These are phyloP conservation scores for Apostichopus californicus DNA, from an alignment of 35 echinoderm and acorn worm genomes.

Conservation along the genomic window DNA sequence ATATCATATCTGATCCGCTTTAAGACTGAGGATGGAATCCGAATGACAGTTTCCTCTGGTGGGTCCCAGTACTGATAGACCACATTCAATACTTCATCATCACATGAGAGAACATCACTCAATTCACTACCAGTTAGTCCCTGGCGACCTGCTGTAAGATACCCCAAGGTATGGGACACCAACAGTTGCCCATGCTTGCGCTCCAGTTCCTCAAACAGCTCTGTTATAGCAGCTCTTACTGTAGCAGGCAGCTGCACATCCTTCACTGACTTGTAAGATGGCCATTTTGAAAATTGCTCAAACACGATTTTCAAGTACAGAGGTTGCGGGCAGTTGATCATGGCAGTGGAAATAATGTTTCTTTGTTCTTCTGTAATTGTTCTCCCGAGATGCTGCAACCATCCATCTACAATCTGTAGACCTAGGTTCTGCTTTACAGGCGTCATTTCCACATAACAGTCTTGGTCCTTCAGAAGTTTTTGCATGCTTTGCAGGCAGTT, in stretches of 20 bases:
- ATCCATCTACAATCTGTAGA: constrained; percentile 67
- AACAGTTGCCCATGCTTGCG: constrained; percentile 65
- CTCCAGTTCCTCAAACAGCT: constrained; percentile 79
- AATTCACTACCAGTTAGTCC: constrained; percentile 76
- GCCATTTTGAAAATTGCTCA: constrained; percentile 76
- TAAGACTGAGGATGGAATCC: constrained; percentile 83
- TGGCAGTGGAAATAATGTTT: constrained; percentile 40
- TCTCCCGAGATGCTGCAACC: constrained; percentile 59
- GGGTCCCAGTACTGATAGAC: constrained; percentile 97
- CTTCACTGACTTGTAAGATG: constrained; percentile 56
- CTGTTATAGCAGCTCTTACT: constrained; percentile 65
- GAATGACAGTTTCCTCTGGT: constrained; percentile 67
- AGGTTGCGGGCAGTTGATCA: constrained; percentile 73
- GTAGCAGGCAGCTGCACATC: constrained; percentile 44
- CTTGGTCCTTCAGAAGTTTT: constrained; percentile 40
- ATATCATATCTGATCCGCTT: constrained; percentile 81
- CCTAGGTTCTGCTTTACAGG: constrained; percentile 64
- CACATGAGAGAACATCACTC: constrained; percentile 88
- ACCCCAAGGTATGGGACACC: constrained; percentile 72
- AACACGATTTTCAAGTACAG: constrained; percentile 84
- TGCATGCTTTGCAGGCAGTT: constrained; percentile 67
- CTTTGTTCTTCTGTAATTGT: constrained; percentile 66
- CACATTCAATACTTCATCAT: constrained; percentile 80
- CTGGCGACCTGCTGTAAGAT: constrained; percentile 76
- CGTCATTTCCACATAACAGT: constrained; percentile 72